Evolutionary conservation across 2,888 invertebrate species (phyloP), one percentile per base, ranked within the genome.

Genomic region (Brachypalpus laphriformis): DNA sequence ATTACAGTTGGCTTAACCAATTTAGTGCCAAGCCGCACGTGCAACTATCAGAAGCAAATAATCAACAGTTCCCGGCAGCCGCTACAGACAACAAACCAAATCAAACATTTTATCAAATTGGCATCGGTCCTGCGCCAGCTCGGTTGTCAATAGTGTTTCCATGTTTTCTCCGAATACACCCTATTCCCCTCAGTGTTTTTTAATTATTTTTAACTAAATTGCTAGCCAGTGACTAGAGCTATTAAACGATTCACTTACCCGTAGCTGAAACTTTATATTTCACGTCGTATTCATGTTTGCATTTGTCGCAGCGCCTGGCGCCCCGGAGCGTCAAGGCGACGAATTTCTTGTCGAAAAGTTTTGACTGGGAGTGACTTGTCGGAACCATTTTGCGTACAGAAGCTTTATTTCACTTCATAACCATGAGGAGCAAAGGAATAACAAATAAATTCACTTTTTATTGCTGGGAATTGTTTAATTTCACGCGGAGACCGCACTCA

Each of bases 321-420:
- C 86, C 88, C 3, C 88, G 88, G 49, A 90, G 85, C 37, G 89
- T 87, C 0, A 86, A 75, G 1, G 89, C 89, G 65, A 90, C 88
- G 80, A 90, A 91, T 51, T 89, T 89, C 16, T 87, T 89, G 86
- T 90, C 91, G 22, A 91, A 91, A 0, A 89, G 82, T 70, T 88
- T 88, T 0, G 66, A 16, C 34, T 75, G 74, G 1, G 56, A 37
- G 47, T 70, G 47, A 74, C 14, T 78, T 70, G 57, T 42, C 11
- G 56, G 57, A 9, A 83, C 4, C 83, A 83, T 83, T 31, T 63
- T 78, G 3, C 18, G 8, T 14, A 3, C n/a, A 42, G 22, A n/a
- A 14, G 2, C 40, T 16, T 7, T 20, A 18, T 42, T 59, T 9
- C n/a, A 49, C 8, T 51, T 54, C 63, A 68, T 74, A 70, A 51